A percentile compares a stretch with the other conserved stretches of the same genome.
phyloP scores from a whole-genome alignment of 2,888 invertebrate species.

The Thecophora atra region DNA sequence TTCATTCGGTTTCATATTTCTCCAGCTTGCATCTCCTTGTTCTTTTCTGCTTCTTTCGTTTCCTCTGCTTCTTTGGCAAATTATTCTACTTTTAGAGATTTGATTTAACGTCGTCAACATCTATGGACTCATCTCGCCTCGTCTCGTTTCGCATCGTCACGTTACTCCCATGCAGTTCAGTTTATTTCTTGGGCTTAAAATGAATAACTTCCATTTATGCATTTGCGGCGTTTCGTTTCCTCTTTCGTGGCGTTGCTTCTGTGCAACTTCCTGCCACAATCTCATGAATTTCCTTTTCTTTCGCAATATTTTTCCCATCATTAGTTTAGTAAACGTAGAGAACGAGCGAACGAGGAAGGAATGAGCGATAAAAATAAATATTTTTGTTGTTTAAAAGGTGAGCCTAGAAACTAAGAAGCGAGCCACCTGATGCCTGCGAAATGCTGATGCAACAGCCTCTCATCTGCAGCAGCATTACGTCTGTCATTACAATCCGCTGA shows the following conservation, averaged over 20 bases:
- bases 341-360: neutral
- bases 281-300: slow-evolving; percentile 17
- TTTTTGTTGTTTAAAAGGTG: too few species aligned
- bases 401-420: too few species aligned
- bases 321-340: neutral
- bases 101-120: too few species aligned
- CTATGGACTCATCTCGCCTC: neutral
- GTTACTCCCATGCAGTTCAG: neutral
- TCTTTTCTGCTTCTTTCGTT: too few species aligned
- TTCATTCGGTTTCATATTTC: neutral
- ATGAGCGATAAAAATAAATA: too few species aligned
- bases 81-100: too few species aligned
- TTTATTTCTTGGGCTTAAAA: neutral
- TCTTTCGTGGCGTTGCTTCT: too few species aligned
- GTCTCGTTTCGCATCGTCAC: neutral
- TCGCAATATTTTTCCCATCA: neutral
- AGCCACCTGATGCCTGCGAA: too few species aligned
- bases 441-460: too few species aligned
- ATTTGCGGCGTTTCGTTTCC: slow-evolving; percentile 7
- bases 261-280: slow-evolving; percentile 12
- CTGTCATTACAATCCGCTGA: too few species aligned
- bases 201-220: slow-evolving; percentile 16
- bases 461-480: too few species aligned
- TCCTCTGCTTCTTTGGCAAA: neutral
- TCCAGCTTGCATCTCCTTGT: too few species aligned